phyloP scores from a whole-genome alignment of 2,888 invertebrate genomes.

The Drosophila hamatofila region DNA sequence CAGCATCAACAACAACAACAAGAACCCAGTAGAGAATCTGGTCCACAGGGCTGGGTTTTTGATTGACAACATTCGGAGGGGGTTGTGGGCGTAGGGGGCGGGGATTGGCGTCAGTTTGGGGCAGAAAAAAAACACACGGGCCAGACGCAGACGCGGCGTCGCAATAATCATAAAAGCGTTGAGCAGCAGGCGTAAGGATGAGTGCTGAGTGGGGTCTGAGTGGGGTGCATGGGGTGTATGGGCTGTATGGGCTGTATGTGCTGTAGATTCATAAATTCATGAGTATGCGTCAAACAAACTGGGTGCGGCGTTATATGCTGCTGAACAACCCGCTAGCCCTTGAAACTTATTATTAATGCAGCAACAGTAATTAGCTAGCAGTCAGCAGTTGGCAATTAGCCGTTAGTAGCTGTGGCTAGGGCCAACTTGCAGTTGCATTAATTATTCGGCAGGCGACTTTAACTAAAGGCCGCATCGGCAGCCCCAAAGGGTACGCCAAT shows the following conservation, averaged over 20 bases:
- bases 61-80: constrained; percentile 59
- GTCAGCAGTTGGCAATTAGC: constrained; percentile 36
- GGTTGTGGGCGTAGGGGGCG: background rate
- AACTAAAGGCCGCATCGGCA: constrained; percentile 37
- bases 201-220: background rate
- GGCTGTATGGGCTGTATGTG: background rate
- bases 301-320: constrained; percentile 28
- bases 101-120: constrained; percentile 63
- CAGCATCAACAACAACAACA: constrained; percentile 38
- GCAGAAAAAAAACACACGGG: constrained; percentile 30
- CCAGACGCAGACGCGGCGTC: constrained; percentile 77
- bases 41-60: constrained; percentile 42
- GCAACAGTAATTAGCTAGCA: constrained; percentile 44
- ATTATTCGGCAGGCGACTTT: constrained; percentile 55
- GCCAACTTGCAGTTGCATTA: constrained; percentile 65
- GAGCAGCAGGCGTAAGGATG: constrained; percentile 19
- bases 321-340: background rate
- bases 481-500: constrained; percentile 57
- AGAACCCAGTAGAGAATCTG: constrained; percentile 10
- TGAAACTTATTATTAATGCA: constrained; percentile 50
- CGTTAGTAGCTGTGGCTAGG: constrained; percentile 38
- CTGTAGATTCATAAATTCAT: constrained; percentile 38
- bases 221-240: background rate
- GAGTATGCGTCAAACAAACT: constrained; percentile 59
- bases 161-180: constrained; percentile 76